Evolutionary conservation across 1,140 invertebrate genomes (phyloP), one percentile per base, ranked within the genome.

Genomic region (Acyrthosiphon pisum): DNA sequence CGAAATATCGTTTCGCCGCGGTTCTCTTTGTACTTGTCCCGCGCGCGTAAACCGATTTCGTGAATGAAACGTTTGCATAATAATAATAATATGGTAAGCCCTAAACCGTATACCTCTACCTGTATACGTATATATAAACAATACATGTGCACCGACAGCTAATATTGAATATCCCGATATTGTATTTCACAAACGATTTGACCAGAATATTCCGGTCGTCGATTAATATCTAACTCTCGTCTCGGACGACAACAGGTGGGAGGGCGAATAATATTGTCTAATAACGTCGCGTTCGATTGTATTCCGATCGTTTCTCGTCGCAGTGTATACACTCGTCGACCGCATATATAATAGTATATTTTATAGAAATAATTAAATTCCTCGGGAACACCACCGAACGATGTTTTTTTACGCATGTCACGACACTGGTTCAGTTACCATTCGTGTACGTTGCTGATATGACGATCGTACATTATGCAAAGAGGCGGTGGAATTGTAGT

Each of bases 41-140:
- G 41, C 44, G 84, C 26, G 44, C 44, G 30, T 76, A 46, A 86
- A 86, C 41, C 84, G 84, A 46, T 86, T 86, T 86, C 84, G 84
- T 86, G 84, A 86, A 86, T 86, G 44, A 86, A 86, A 86, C 44
- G 41, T 86, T 86, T 46, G 84, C 84, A 46, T 46, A 86, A 86
- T 44, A 84, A 84, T 84, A 84, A 84, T 41, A 41, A 84, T 84
- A 83, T 84, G 37, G 83, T 84, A 84, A 84, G 23, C 83, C 37
- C 11, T 26, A 22, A 83, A 83, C 35, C 35, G 37, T 37, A 83
- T 37, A 37, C 7, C 22, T 0, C 6, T 60, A 60, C 60, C 30
- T 68, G 30, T 53, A 23, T 68, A 68, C 30, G 30, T 68, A 68
- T 8, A 8, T 53, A 53, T 22, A 53, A 2, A 53, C 46, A 20